A percentile compares a stretch with the other conserved stretches of the same genome.
Evolutionary conservation across 2,113 vertebrate species (phyloP).

Genomic region (Mystacornis crossleyi): DNA sequence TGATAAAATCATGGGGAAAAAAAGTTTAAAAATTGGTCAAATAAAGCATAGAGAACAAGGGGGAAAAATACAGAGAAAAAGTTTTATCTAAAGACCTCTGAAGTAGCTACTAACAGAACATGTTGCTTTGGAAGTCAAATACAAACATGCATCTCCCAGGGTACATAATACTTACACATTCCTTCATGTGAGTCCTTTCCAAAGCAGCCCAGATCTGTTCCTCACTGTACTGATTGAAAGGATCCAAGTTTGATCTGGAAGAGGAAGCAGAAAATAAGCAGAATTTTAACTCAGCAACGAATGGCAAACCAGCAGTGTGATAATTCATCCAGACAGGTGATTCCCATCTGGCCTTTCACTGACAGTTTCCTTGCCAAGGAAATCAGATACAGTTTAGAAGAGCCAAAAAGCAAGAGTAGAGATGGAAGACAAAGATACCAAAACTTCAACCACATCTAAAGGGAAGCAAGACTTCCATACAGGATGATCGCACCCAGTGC

Average conservation of each 20-base stretch:
- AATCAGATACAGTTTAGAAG: background rate
- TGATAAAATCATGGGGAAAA: background rate
- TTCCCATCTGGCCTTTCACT: background rate
- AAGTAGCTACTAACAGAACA: background rate
- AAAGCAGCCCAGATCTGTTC: constrained; percentile 91
- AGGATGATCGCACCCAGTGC: background rate
- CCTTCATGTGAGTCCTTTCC: constrained; percentile 94
- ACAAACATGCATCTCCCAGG: background rate
- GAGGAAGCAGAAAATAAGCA: background rate
- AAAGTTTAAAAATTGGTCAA: background rate
- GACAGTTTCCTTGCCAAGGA: background rate
- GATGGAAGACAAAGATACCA: background rate
- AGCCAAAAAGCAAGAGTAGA: background rate
- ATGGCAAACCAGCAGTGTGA: background rate
- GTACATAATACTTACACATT: constrained; percentile 84
- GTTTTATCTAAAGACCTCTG: background rate
- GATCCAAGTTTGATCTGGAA: constrained; percentile 89
- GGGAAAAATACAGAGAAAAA: background rate
- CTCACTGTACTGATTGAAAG: constrained; percentile 85
- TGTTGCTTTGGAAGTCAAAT: background rate
- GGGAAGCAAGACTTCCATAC: background rate
- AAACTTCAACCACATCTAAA: background rate
- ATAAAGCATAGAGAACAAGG: background rate
- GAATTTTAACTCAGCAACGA: background rate
- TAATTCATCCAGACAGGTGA: background rate